Conservation (phyloP, 2,797 vertebrate species). For the Melopsittacus undulatus region DNA sequence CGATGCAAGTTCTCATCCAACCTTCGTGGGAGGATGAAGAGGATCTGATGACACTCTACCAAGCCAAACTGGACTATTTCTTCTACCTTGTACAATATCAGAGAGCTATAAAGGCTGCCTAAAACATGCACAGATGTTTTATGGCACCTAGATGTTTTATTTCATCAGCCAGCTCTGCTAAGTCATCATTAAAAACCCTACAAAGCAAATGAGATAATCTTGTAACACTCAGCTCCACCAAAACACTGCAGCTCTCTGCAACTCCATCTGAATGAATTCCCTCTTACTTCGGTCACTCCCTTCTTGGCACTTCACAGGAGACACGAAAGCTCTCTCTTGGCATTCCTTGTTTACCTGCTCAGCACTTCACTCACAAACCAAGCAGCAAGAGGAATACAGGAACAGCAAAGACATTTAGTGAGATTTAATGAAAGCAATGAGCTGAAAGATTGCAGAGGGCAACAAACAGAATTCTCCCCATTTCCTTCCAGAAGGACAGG, state of each 20-base stretch:
- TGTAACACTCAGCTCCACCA: neutral
- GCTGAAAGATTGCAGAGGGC: neutral
- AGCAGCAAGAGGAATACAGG: neutral
- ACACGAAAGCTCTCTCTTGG: neutral
- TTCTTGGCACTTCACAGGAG: neutral
- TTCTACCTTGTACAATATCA: neutral
- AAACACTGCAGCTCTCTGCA: neutral
- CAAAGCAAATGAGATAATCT: neutral
- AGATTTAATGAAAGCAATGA: neutral
- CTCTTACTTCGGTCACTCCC: neutral
- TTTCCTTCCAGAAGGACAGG: neutral
- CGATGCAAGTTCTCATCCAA: neutral
- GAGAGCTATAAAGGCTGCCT: neutral
- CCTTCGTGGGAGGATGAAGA: neutral
- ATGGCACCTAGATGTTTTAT: neutral
- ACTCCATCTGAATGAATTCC: neutral
- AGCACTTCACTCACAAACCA: neutral
- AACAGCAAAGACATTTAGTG: neutral
- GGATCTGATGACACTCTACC: neutral
- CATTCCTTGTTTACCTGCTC: neutral
- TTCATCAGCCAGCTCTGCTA: neutral
- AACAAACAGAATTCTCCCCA: neutral
- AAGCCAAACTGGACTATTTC: neutral
- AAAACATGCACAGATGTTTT: neutral
- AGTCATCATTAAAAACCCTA: neutral